Percentiles rank a stretch among this genome's conserved stretches.
Evolutionary conservation across 2,888 invertebrate species (phyloP).

Genomic region (Orthosia gothica): DNA sequence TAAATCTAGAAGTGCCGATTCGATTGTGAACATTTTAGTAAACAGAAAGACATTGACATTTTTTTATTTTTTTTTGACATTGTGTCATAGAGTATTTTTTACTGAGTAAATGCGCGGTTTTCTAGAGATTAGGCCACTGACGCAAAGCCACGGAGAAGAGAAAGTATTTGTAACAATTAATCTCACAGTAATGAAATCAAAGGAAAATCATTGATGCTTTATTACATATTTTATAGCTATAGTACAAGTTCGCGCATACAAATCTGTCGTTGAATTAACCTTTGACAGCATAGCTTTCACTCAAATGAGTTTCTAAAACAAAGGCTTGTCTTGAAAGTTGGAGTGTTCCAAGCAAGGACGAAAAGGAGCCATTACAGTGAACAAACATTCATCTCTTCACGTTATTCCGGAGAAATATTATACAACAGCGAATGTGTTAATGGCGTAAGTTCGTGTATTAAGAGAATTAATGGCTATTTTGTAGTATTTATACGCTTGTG

Average conservation of each 20-base stretch:
- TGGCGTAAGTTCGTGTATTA: conserved; percentile 42
- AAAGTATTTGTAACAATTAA: background rate
- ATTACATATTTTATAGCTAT: too few species aligned
- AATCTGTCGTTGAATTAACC: background rate
- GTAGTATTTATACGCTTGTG: conserved; percentile 2
- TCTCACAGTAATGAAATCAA: background rate
- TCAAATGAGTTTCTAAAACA: background rate
- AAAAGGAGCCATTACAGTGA: conserved; percentile 16
- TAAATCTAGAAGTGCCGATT: too few species aligned
- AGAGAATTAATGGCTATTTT: conserved; percentile 25
- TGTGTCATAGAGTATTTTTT: too few species aligned
- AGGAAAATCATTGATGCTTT: background rate
- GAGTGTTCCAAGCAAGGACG: background rate
- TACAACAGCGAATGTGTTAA: conserved; percentile 36
- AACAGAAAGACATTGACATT: too few species aligned
- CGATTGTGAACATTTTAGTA: too few species aligned
- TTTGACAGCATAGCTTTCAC: background rate
- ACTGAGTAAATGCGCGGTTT: too few species aligned
- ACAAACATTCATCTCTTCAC: conserved; percentile 24
- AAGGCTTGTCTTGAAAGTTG: background rate
- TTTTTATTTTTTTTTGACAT: too few species aligned
- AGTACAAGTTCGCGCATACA: background rate
- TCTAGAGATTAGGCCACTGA: too few species aligned
- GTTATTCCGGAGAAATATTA: conserved; percentile 37
- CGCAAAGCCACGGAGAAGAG: too few species aligned